Conservation (phyloP, 2,113 vertebrate genomes). For the Nycticorax nycticorax region DNA sequence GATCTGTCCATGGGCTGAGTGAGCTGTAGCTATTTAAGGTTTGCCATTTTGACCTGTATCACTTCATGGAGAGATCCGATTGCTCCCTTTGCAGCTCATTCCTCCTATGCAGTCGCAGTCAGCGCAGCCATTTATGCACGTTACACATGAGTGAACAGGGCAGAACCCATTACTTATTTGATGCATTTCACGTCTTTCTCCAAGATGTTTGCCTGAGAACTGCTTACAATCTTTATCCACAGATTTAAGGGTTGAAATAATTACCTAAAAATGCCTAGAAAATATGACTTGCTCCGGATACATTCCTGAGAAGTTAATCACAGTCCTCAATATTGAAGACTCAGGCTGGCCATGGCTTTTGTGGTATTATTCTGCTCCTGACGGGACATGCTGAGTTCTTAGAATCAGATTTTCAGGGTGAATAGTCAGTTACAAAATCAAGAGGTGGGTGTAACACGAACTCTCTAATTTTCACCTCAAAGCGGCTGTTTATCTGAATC, state of each 20-base stretch:
- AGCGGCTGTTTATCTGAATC: conserved; percentile 13
- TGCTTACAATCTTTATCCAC: neutral
- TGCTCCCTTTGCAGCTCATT: neutral
- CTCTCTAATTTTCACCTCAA: conserved; percentile 55
- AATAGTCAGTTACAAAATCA: conserved; percentile 30
- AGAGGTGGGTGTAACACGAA: conserved; percentile 26
- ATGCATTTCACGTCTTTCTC: neutral
- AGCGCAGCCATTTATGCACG: neutral
- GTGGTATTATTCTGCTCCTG: conserved; percentile 33
- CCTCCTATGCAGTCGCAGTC: neutral
- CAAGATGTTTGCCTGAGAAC: neutral
- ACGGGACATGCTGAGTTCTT: conserved; percentile 1
- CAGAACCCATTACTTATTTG: neutral
- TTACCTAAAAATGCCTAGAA: neutral
- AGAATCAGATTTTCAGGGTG: conserved; percentile 28
- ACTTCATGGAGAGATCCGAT: neutral
- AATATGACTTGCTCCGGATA: neutral
- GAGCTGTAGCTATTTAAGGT: neutral
- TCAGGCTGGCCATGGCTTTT: neutral
- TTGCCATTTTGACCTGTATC: neutral
- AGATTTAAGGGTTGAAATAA: neutral
- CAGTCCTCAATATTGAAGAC: neutral
- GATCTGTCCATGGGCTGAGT: neutral
- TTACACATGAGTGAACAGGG: neutral
- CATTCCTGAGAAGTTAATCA: conserved; percentile 40